Evolutionary conservation across 2,113 vertebrate species (phyloP).

Genomic region (Acrocephalus arundinaceus): DNA sequence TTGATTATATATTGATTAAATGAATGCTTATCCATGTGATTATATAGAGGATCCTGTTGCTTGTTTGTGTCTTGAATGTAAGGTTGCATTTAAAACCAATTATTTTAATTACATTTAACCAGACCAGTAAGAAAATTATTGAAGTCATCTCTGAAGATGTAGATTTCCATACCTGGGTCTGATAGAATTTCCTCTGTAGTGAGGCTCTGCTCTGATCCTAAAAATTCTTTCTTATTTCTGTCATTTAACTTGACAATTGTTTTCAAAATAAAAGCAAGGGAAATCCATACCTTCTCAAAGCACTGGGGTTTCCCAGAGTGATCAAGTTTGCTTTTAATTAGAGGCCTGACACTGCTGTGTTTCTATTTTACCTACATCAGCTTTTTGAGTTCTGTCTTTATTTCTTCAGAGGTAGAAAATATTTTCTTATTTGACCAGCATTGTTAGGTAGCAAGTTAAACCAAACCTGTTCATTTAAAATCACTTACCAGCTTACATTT

Average conservation of each 20-base stretch:
- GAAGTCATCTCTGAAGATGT: background rate
- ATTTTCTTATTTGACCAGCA: background rate
- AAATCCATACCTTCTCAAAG: background rate
- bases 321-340: background rate
- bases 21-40: background rate
- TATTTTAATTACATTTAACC: background rate
- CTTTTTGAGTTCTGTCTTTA: background rate
- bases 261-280: background rate
- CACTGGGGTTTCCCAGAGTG: background rate
- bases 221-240: background rate
- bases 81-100: background rate
- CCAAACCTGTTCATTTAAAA: background rate
- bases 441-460: background rate
- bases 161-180: background rate
- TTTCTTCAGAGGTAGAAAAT: background rate
- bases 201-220: background rate
- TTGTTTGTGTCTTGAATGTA: background rate
- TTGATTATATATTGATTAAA: conserved; percentile 47
- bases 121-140: background rate
- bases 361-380: background rate
- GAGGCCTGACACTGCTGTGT: background rate
- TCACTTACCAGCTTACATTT: background rate
- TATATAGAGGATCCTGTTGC: background rate
- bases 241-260: background rate
- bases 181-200: background rate